phyloP scores from a whole-genome alignment of 2,888 invertebrate genomes.

The Drosophila macrospina region DNA sequence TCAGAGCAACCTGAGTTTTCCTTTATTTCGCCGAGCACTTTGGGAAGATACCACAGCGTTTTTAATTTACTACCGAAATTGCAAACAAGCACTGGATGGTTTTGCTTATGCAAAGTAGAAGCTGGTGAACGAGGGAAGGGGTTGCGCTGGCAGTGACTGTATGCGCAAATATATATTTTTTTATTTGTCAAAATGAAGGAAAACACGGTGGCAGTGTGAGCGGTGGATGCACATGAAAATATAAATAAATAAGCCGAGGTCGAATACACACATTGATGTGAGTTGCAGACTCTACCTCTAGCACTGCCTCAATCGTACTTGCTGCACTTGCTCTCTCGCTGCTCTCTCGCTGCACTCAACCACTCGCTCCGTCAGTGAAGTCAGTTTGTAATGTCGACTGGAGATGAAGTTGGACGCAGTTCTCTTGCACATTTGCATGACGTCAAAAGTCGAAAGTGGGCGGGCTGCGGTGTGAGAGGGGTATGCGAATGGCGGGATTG shows the following conservation, averaged over 20 bases:
- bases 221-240: conserved; percentile 60
- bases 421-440: conserved; percentile 71
- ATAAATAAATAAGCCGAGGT: conserved; percentile 81
- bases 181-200: conserved; percentile 60
- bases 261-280: conserved; percentile 71
- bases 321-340: background rate
- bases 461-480: conserved; percentile 13
- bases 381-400: conserved; percentile 74
- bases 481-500: conserved; percentile 21
- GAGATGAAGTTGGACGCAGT: conserved; percentile 28
- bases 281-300: conserved; percentile 25
- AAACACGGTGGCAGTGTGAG: conserved; percentile 34
- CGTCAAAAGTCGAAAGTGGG: conserved; percentile 69
- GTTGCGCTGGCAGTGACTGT: conserved; percentile 29
- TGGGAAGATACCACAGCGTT: conserved; percentile 67
- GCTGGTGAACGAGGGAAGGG: background rate
- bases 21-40: conserved; percentile 53
- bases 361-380: conserved; percentile 54
- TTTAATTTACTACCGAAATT: conserved; percentile 79
- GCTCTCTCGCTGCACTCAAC: conserved; percentile 13
- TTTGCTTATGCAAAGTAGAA: conserved; percentile 22
- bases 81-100: conserved; percentile 48
- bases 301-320: conserved; percentile 8
- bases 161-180: conserved; percentile 56
- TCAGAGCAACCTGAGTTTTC: conserved; percentile 43